Conservation (phyloP, 2,888 invertebrate species). For the Gari tellinella region DNA sequence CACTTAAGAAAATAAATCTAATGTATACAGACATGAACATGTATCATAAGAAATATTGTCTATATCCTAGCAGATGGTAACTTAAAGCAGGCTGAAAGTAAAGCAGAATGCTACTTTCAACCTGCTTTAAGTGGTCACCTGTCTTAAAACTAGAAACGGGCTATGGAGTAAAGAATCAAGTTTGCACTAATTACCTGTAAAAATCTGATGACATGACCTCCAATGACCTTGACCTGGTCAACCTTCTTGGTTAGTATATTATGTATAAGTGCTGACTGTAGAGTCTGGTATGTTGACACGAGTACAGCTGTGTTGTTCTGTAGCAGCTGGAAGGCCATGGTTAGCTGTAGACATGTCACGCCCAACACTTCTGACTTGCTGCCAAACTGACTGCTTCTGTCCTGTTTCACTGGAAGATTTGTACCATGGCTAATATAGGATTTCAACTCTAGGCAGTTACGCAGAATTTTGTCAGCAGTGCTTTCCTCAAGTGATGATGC, state of each 20-base stretch:
- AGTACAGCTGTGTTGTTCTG: constrained; percentile 70
- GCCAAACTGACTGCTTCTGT: constrained; percentile 39
- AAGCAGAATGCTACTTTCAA: too few relatives aligned
- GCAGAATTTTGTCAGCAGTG: constrained; percentile 75
- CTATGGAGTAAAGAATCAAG: too few relatives aligned
- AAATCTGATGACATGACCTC: constrained; percentile 73
- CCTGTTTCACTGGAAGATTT: constrained; percentile 26
- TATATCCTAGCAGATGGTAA: too few relatives aligned
- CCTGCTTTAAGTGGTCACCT: too few relatives aligned
- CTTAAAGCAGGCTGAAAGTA: too few relatives aligned
- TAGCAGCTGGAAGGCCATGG: constrained; percentile 66
- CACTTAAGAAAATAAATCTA: too few relatives aligned
- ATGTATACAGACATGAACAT: too few relatives aligned
- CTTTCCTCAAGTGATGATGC: constrained; percentile 69
- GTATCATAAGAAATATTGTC: too few relatives aligned
- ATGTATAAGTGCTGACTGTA: constrained; percentile 71
- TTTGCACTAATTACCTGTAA: constrained; percentile 80
- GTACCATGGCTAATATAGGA: constrained; percentile 26
- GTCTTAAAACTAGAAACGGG: too few relatives aligned
- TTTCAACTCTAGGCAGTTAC: constrained; percentile 41
- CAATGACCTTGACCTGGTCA: constrained; percentile 71
- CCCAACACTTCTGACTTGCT: constrained; percentile 21
- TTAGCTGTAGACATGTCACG: constrained; percentile 51
- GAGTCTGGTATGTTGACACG: constrained; percentile 68
- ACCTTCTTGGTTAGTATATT: constrained; percentile 69